Evolutionary conservation across 2,888 invertebrate species (phyloP), one percentile per base, ranked within the genome.

Genomic region (Nasonovia ribisnigri): DNA sequence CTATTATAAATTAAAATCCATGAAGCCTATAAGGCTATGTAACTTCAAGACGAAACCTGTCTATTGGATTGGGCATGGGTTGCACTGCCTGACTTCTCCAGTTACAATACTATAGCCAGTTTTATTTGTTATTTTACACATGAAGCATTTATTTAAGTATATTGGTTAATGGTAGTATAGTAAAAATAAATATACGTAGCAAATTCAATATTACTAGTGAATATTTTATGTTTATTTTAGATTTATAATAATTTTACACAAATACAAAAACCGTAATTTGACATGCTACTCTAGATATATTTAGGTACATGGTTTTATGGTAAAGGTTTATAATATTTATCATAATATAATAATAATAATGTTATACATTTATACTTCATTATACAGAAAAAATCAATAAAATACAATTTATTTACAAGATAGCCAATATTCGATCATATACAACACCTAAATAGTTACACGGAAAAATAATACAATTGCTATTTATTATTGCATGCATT

Each of bases 181-280:
- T 26, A 57, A 57, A 88, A 42, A 43, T 46, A 60, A 90, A 36
- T 57, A 60, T 5, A 67, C 48, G 11, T 36, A 67, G 16, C 1
- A 67, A 67, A n/a, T 51, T 88, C 10, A 67, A 87, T 91, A 67
- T 91, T 92, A 67, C 92, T 92, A 92, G 93, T 90, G 93, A 90
- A 90, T 93, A 93, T 90, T 86, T 93, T 93, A 90, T 60, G 57
- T 93, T 93, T 90, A 90, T 90, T 48, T 93, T 93, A 92, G 88
- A 92, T 93, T 67, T 90, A 88, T 77, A 88, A 92, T 89, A 93
- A 90, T 90, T 90, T 90, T 93, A 93, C 90, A 93, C 93, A 92
- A 67, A 93, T 93, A 93, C 77, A 93, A 93, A 93, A 93, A 90
- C 90, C 90, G 42, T 86, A 93, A 93, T 93, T 93, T 93, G 89